phyloP scores from a whole-genome alignment of 1,140 invertebrate species.

The Drosophila setifemur region DNA sequence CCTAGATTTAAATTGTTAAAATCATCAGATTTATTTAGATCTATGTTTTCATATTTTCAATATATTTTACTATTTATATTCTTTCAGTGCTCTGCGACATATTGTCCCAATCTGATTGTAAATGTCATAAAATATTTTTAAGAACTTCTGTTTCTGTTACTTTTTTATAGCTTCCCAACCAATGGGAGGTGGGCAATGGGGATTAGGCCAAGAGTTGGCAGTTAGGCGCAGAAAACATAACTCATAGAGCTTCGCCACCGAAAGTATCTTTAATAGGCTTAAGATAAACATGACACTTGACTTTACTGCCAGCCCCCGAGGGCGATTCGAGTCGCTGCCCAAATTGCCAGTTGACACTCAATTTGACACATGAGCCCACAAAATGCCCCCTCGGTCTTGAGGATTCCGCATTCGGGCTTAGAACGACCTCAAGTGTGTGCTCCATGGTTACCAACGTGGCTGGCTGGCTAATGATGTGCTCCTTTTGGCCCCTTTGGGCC shows the following conservation, averaged over 20 bases:
- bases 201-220: not conserved
- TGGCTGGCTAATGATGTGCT: conserved; percentile 70
- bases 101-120: conserved; percentile 26
- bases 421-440: conserved; percentile 70
- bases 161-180: conserved; percentile 60
- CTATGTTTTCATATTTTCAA: no score
- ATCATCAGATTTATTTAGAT: no score
- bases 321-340: conserved; percentile 33
- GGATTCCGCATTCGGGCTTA: conserved; percentile 1
- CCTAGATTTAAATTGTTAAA: no score
- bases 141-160: conserved; percentile 5
- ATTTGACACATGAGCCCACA: conserved; percentile 77
- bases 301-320: conserved; percentile 28
- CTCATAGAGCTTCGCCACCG: conserved; percentile 12
- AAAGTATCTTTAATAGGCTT: conserved; percentile 77
- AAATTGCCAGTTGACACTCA: conserved; percentile 81
- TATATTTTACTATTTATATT: no score
- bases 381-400: conserved; percentile 26
- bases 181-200: not conserved
- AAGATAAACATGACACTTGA: conserved; percentile 81
- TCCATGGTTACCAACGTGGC: conserved; percentile 58
- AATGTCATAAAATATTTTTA: conserved; percentile 59
- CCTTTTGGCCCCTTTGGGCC: conserved; percentile 32
- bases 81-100: not conserved
- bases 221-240: not conserved